Percentiles rank a stretch among this genome's conserved stretches.
Conservation (phyloP, 2,113 vertebrate genomes). For the Malurus elegans region DNA sequence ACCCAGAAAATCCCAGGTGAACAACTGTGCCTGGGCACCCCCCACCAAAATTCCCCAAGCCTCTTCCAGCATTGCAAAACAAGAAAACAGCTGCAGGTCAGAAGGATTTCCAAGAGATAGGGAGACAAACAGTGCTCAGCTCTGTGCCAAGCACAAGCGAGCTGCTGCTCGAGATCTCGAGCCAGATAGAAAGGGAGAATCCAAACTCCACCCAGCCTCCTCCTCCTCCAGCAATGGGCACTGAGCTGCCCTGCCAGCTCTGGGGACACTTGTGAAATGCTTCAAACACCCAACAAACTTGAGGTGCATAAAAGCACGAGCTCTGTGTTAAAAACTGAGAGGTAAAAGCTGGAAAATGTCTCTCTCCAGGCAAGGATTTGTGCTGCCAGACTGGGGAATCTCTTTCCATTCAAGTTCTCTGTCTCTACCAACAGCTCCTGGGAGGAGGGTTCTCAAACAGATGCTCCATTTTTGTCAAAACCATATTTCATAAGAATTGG, state of each 20-base stretch:
- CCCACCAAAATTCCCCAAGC: background rate
- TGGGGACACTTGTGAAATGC: background rate
- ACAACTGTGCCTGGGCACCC: background rate
- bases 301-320: fast-evolving
- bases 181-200: background rate
- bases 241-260: background rate
- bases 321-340: background rate
- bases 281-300: background rate
- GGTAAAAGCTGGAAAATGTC: background rate
- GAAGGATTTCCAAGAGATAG: background rate
- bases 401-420: background rate
- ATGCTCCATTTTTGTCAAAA: background rate
- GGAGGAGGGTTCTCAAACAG: background rate
- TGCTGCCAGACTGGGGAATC: background rate
- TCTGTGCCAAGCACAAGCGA: background rate
- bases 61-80: background rate
- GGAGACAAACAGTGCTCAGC: background rate
- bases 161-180: background rate
- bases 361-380: background rate
- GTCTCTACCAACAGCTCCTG: background rate
- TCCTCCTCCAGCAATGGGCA: background rate
- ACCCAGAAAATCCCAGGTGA: background rate
- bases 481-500: background rate
- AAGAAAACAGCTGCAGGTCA: background rate
- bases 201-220: background rate